These are phyloP conservation scores for Notamacropus eugenii DNA, from an alignment of 2,797 vertebrate genomes.

Conservation along the genomic window DNA sequence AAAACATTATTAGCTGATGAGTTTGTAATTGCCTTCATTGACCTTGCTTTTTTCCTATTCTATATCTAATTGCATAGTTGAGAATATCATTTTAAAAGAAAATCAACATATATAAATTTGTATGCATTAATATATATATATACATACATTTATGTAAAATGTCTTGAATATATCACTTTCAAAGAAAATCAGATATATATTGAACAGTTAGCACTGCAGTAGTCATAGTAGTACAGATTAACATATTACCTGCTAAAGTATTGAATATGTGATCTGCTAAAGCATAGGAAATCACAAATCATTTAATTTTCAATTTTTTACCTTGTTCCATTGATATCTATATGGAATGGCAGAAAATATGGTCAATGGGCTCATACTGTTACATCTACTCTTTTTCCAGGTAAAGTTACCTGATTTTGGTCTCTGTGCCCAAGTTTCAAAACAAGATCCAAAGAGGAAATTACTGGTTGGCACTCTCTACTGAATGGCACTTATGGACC, in stretches of 20 bases:
- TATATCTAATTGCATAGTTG: too few species aligned
- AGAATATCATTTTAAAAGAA: background rate
- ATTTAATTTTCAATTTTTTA: slow-evolving; percentile 14
- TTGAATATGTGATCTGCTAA: background rate
- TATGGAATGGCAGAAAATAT: background rate
- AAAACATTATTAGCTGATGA: background rate
- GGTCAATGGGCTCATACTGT: background rate
- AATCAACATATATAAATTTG: background rate
- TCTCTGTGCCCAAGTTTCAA: slow-evolving; percentile 99
- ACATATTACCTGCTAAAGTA: background rate
- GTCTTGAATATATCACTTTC: background rate
- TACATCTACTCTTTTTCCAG: slow-evolving; percentile 82
- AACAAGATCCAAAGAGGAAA: slow-evolving; percentile 98
- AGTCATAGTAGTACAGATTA: background rate
- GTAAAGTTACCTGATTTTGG: slow-evolving; percentile 99
- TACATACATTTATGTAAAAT: too few species aligned
- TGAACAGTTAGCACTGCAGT: background rate
- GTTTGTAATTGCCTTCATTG: background rate
- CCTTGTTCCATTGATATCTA: background rate
- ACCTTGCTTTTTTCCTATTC: too few species aligned
- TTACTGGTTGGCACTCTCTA: slow-evolving; percentile 97
- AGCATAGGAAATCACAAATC: background rate
- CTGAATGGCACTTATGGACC: slow-evolving; percentile 99
- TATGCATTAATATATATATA: background rate
- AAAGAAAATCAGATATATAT: background rate